Conservation (phyloP, 2,113 vertebrate genomes). For the Chamaetylas fuelleborni region DNA sequence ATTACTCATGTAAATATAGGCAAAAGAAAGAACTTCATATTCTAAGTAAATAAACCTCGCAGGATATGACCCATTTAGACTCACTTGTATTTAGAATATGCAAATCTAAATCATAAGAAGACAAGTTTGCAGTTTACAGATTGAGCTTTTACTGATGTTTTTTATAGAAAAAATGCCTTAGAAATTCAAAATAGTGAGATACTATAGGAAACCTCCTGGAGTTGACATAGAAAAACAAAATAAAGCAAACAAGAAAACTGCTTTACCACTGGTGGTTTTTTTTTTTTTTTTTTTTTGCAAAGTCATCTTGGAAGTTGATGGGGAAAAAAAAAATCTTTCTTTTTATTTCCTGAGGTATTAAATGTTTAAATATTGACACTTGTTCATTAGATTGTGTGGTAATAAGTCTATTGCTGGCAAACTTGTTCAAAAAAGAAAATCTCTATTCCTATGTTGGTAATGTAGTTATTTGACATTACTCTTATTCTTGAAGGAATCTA, state of each 20-base stretch:
- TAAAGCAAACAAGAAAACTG: not conserved
- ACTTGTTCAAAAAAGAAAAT: constrained; percentile 28
- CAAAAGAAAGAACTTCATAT: not conserved
- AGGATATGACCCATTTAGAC: not conserved
- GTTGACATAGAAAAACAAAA: not conserved
- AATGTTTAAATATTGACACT: not conserved
- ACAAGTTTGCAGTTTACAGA: not conserved
- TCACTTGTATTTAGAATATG: not conserved
- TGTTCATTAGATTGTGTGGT: not conserved
- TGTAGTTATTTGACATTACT: constrained; percentile 34
- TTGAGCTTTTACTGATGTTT: not conserved
- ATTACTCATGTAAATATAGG: constrained; percentile 21
- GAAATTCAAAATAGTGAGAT: constrained; percentile 24
- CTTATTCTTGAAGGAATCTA: constrained; percentile 44
- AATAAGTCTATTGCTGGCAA: not conserved
- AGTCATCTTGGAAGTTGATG: not conserved
- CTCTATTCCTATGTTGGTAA: constrained; percentile 1
- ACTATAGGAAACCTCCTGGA: not conserved
- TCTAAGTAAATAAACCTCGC: not conserved
- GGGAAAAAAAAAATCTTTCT: not conserved
- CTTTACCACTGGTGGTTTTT: not conserved
- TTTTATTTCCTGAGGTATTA: not conserved
- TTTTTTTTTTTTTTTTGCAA: not conserved
- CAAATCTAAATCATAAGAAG: not conserved
- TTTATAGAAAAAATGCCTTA: not conserved